Evolutionary conservation across 2,113 vertebrate species (phyloP).

Genomic region (Melanotaenia duboulayi): DNA sequence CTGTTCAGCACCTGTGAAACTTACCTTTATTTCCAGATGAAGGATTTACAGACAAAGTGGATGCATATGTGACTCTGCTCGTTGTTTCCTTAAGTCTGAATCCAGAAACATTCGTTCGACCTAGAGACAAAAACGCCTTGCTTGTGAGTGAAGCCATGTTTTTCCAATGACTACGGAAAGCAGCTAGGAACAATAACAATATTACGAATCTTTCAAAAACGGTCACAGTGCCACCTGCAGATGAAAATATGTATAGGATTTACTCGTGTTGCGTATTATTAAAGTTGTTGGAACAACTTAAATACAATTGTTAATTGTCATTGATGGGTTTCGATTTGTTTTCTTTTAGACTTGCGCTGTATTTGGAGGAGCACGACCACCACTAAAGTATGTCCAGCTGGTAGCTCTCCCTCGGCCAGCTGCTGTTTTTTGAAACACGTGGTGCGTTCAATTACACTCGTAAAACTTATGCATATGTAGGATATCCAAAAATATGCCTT

Average conservation of each 20-base stretch:
- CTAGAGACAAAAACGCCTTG: slow-evolving; percentile 58
- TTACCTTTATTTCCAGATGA: slow-evolving; percentile 57
- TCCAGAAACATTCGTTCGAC: slow-evolving; percentile 51
- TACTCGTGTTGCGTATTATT: background rate
- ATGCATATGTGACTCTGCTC: slow-evolving; percentile 51
- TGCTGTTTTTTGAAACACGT: slow-evolving; percentile 29
- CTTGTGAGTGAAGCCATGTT: slow-evolving; percentile 76
- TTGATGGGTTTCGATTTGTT: background rate
- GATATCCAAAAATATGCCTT: background rate
- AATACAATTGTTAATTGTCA: background rate
- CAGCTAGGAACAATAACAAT: slow-evolving; percentile 3
- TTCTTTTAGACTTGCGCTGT: background rate
- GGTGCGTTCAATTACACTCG: slow-evolving; percentile 35
- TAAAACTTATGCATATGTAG: background rate
- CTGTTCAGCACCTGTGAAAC: background rate
- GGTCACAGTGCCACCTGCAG: slow-evolving; percentile 23
- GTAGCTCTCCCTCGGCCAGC: slow-evolving; percentile 27
- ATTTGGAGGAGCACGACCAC: background rate
- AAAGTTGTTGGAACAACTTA: background rate
- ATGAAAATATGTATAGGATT: background rate
- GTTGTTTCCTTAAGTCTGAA: slow-evolving; percentile 25
- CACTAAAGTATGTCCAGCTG: slow-evolving; percentile 19
- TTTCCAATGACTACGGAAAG: slow-evolving; percentile 44
- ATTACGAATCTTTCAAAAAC: background rate
- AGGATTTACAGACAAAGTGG: slow-evolving; percentile 13